A percentile compares a stretch with the other conserved stretches of the same genome.
Evolutionary conservation across 2,113 vertebrate genomes (phyloP).

Genomic region (Gallinago media): DNA sequence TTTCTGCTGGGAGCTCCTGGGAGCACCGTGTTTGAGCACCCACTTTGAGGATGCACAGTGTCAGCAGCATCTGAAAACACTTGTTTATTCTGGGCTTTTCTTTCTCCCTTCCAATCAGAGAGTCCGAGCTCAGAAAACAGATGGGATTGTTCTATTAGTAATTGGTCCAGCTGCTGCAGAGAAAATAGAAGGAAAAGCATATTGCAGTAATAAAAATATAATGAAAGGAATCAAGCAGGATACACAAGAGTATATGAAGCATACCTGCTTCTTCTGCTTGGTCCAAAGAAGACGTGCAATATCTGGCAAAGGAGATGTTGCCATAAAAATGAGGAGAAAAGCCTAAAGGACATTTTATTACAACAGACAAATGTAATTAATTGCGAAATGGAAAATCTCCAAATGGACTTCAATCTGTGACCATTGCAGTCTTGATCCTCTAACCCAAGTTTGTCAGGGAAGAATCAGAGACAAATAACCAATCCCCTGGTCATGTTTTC

Average conservation of each 20-base stretch:
- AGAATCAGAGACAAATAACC: neutral
- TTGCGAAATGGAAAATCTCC: neutral
- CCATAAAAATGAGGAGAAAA: neutral
- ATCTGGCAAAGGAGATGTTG: neutral
- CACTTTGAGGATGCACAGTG: neutral
- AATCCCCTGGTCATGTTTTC: neutral
- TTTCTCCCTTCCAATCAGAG: constrained; percentile 45
- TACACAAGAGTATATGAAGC: constrained; percentile 31
- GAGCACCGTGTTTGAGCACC: neutral
- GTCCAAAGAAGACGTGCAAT: neutral
- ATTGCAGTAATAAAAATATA: constrained; percentile 46
- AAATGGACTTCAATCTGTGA: neutral
- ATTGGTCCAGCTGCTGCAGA: constrained; percentile 83
- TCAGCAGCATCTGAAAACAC: neutral
- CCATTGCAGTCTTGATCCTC: neutral
- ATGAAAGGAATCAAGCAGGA: constrained; percentile 25
- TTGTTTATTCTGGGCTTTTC: neutral
- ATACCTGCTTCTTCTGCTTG: neutral
- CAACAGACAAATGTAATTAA: neutral
- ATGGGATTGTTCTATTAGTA: constrained; percentile 80
- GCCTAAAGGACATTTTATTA: neutral
- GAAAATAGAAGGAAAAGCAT: constrained; percentile 34
- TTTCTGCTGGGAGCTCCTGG: neutral
- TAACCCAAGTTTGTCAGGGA: neutral
- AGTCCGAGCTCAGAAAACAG: constrained; percentile 74